Base-by-base conservation (phyloP, 2,797 vertebrate genomes). In the Fundulus diaphanus region DNA sequence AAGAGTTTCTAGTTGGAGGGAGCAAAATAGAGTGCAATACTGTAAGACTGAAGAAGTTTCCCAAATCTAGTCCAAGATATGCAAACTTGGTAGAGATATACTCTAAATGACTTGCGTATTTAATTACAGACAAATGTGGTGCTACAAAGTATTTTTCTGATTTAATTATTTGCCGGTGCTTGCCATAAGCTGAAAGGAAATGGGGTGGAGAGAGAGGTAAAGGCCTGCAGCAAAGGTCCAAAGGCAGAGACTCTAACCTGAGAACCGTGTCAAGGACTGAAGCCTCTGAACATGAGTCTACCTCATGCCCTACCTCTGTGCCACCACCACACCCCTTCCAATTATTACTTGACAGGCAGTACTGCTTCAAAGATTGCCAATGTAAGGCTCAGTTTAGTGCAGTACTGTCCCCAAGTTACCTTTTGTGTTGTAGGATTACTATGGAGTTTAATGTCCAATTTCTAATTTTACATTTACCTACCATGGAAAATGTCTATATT, bases 401-500 rank as follows among this genome's bases (percentile, higher is more conserved):
- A 40, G 76, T 86, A 88, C 91, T 91, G 91, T 88, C 74, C 83
- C 84, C 81, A 88, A 70, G 74, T 79, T 79, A 89, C 87, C 83
- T 89, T 94, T 90, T 86, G 84, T 83, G 84, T 89, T 88, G 82
- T 86, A 87, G 89, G 86, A 92, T 94, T 94, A 90, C 72, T 1
- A 27, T 29, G 89, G 78, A 87, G 88, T 94, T 95, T 94, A 94
- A 94, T 93, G 92, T 95, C 84, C 90, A 92, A 95, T 95, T 94
- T 89, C 94, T 94, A 93, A 93, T 85, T 87, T 88, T 89, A 80
- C 75, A 83, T 92, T 93, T 90, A 85, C 91, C 87, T 87, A 89
- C 86, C 81, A 79, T 86, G 88, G 89, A 89, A 92, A 88, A 92
- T 90, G 89, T 92, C 87, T 92, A 88, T 88, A 83, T 88, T 85